Conservation (phyloP, 1,140 invertebrate species). For the Nixonia krombeini region DNA sequence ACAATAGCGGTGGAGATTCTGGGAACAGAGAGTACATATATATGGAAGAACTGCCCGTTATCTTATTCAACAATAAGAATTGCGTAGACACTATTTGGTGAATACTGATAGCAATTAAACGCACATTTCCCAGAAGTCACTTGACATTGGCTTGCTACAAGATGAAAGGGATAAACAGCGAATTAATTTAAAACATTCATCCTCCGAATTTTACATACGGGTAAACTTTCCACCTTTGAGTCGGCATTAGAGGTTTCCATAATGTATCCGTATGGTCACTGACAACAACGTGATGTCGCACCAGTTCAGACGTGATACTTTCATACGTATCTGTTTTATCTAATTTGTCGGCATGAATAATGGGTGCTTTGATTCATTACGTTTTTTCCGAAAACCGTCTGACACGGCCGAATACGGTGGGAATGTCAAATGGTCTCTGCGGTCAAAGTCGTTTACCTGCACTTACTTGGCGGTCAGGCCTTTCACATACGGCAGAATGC, state of each 20-base stretch:
- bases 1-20: too few species aligned
- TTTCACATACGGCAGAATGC: conserved; percentile 4
- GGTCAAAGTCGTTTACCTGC: too few species aligned
- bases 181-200: too few species aligned
- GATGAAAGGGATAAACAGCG: too few species aligned
- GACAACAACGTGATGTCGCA: conserved; percentile 40
- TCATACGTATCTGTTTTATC: conserved; percentile 43
- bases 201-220: too few species aligned
- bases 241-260: neutral
- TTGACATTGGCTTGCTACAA: too few species aligned
- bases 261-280: conserved; percentile 36
- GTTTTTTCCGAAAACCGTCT: neutral
- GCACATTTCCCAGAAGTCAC: too few species aligned
- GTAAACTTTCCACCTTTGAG: neutral
- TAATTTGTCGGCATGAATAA: conserved; percentile 41
- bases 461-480: conserved; percentile 2
- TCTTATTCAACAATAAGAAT: too few species aligned
- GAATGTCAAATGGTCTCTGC: conserved; percentile 5
- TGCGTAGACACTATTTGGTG: too few species aligned
- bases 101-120: too few species aligned
- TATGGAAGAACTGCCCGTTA: too few species aligned
- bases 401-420: neutral
- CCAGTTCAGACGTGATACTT: conserved; percentile 32
- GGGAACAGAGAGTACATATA: too few species aligned
- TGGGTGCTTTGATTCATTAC: conserved; percentile 29